A percentile compares a stretch with the other conserved stretches of the same genome.
These are phyloP conservation scores for Hylaeus volcanicus DNA, from an alignment of 1,140 invertebrate species.

Conservation along the genomic window DNA sequence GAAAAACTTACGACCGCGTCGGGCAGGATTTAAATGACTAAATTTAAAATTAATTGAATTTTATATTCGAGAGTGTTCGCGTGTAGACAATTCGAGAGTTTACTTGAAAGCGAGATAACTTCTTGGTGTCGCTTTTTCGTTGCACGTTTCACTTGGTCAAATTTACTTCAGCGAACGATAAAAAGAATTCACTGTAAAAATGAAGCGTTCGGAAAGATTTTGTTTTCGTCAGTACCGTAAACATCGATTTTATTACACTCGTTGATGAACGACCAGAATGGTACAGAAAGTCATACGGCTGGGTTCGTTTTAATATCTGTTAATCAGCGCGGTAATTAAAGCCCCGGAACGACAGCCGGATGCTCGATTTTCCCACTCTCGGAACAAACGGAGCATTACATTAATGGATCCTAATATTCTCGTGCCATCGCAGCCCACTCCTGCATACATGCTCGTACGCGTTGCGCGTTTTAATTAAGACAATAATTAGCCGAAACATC, in stretches of 20 bases:
- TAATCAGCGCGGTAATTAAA: slow-evolving; percentile 59
- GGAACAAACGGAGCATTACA: slow-evolving; percentile 51
- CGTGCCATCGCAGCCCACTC: not conserved
- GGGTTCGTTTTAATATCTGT: slow-evolving; percentile 40
- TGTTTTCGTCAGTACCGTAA: not conserved
- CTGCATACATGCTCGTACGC: not conserved
- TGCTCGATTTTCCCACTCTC: slow-evolving; percentile 26
- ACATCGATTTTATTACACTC: slow-evolving; percentile 3
- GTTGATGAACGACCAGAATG: not conserved
- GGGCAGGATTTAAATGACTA: not conserved
- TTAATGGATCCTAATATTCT: slow-evolving; percentile 62
- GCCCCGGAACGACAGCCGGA: slow-evolving; percentile 36
- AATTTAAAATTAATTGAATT: not conserved
- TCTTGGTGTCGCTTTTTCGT: too few relatives aligned
- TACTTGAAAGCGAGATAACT: too few relatives aligned
- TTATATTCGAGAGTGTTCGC: too few relatives aligned
- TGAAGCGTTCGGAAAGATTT: not conserved
- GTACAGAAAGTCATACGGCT: not conserved
- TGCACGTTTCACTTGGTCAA: too few relatives aligned
- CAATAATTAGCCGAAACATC: slow-evolving; percentile 63
- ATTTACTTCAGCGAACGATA: too few relatives aligned
- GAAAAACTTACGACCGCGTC: too few relatives aligned
- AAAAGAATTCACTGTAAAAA: too few relatives aligned
- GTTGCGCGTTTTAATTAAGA: slow-evolving; percentile 64
- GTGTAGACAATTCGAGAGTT: too few relatives aligned